These are phyloP conservation scores for Sclerodermus sp. DNA, from an alignment of 2,888 invertebrate species.

Conservation along the genomic window DNA sequence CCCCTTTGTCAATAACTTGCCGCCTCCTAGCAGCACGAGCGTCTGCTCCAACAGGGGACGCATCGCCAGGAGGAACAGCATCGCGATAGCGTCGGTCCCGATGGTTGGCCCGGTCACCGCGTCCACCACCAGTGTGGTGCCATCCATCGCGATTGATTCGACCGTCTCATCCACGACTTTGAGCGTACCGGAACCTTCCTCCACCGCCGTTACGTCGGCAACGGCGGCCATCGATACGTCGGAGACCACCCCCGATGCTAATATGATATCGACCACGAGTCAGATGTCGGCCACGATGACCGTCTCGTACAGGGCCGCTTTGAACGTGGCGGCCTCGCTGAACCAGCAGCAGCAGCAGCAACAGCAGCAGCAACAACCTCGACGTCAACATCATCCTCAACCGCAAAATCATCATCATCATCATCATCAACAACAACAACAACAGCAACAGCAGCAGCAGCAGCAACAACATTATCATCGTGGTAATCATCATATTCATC, in stretches of 20 bases:
- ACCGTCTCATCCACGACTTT: conserved; percentile 12
- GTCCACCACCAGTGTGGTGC: conserved; percentile 9
- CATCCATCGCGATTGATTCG: conserved; percentile 4
- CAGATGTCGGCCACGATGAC: conserved; percentile 35
- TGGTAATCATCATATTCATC: conserved; percentile 33
- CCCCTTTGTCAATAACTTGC: conserved; percentile 83
- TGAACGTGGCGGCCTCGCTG: conserved; percentile 33
- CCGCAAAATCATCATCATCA: conserved; percentile 8
- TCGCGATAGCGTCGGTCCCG: conserved; percentile 28
- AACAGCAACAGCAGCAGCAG: conserved; percentile 18
- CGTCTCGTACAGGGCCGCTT: conserved; percentile 37
- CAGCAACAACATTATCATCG: conserved; percentile 16
- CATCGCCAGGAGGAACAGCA: conserved; percentile 28
- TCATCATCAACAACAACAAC: conserved; percentile 21
- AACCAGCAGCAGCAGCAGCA: conserved; percentile 33
- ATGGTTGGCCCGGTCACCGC: conserved; percentile 1
- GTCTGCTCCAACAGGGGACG: conserved; percentile 39
- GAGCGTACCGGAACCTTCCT: conserved; percentile 4
- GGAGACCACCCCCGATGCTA: conserved; percentile 13
- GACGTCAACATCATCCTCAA: background rate
- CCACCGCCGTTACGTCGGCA: conserved; percentile 10
- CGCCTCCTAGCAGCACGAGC: conserved; percentile 59
- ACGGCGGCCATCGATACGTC: conserved; percentile 15
- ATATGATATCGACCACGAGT: conserved; percentile 22
- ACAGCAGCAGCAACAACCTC: conserved; percentile 37